Evolutionary conservation across 2,113 vertebrate genomes (phyloP), one percentile per base, ranked within the genome.

Genomic region (Etia nguti): DNA sequence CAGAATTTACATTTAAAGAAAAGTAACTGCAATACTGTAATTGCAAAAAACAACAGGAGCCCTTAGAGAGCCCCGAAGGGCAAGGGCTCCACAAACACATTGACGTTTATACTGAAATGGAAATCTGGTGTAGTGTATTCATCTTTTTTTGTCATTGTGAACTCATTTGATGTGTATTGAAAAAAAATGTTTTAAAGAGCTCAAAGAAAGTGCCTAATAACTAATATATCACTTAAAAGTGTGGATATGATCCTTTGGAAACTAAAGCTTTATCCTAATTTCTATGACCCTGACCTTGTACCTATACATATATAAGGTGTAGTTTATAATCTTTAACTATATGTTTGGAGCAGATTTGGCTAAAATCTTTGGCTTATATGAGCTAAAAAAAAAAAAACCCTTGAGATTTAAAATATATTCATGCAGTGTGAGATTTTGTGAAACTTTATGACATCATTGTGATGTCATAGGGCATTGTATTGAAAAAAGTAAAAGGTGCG

Each of bases 81-180:
- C n/a, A n/a, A n/a, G 20, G 10, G 20, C 20, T 22, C 1, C 50
- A 54, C 1, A 54, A 54, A 52, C 0, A 54, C 52, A 54, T 10
- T 54, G 52, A 54, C 0, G 0, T 0, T 22, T 55, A 55, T 1
- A 22, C 52, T 22, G 52, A 55, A n/a, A 55, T 55, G 52, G 52
- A 55, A 55, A 55, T 55, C 52, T 4, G 52, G n/a, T 22, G 52
- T 22, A 11, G 52, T 55, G 0, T 55, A 56, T 7, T 24, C 6
- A 56, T 56, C 54, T 4, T 7, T 56, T 56, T 56, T n/a, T 24
- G 54, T 2, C 54, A 13, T 4, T 56, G 54, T 56, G 1, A 56
- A 56, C 54, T 56, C n/a, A 7, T 56, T 56, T 24, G 24, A 24
- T 56, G 54, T 55, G 54, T 55, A 4, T 12, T 55, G 52, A 22